A percentile compares a stretch with the other conserved stretches of the same genome.
Evolutionary conservation across 2,888 invertebrate genomes (phyloP).

Genomic region (Xanthorhoe designata): DNA sequence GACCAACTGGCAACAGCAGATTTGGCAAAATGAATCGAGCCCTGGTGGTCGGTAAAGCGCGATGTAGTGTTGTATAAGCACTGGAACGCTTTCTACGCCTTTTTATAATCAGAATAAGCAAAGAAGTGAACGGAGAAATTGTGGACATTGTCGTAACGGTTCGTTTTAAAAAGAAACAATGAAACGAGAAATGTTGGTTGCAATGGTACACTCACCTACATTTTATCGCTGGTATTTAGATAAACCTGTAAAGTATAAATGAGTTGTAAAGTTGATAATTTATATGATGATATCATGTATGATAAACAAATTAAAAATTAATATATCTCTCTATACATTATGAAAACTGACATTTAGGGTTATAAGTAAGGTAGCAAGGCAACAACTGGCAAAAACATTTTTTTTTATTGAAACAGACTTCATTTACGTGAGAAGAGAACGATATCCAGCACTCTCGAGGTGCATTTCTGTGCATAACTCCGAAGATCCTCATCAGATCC

Average conservation of each 20-base stretch:
- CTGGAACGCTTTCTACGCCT: conserved; percentile 75
- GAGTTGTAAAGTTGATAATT: not conserved
- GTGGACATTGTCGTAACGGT: conserved; percentile 67
- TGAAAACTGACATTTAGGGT: not conserved
- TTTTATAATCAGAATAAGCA: conserved; percentile 73
- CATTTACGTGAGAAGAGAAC: too few relatives aligned
- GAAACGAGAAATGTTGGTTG: conserved; percentile 52
- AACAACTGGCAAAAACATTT: too few relatives aligned
- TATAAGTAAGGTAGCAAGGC: not conserved
- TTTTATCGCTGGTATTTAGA: conserved; percentile 16
- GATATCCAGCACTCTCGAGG: too few relatives aligned
- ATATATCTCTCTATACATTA: not conserved
- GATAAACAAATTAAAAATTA: too few relatives aligned
- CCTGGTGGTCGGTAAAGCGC: conserved; percentile 60
- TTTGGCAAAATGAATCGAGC: conserved; percentile 58
- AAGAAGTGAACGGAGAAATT: conserved; percentile 81
- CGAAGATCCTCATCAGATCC: too few relatives aligned
- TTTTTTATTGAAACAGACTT: too few relatives aligned
- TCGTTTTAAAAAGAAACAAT: conserved; percentile 64
- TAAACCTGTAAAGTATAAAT: conserved; percentile 1
- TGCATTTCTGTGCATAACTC: too few relatives aligned
- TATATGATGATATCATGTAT: too few relatives aligned
- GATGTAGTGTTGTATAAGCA: conserved; percentile 75
- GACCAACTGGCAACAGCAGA: conserved; percentile 60
- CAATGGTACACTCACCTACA: conserved; percentile 46